Conservation (phyloP, 2,113 vertebrate species). For the Scalopus aquaticus region DNA sequence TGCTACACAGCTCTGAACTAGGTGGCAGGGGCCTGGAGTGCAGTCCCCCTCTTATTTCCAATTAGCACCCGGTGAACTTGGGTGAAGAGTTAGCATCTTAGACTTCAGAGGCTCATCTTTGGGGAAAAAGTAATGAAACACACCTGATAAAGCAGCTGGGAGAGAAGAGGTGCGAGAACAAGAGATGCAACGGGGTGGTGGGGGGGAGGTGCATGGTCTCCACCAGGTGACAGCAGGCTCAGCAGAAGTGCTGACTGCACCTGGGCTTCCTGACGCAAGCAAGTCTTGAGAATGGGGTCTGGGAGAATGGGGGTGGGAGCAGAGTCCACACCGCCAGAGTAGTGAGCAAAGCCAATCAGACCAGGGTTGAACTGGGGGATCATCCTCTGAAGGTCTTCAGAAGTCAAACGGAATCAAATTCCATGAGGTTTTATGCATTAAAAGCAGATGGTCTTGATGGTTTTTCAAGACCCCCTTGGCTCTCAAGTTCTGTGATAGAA, state of each 20-base stretch:
- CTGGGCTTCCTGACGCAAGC: background rate
- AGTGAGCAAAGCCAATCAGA: background rate
- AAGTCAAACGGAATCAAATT: constrained; percentile 1
- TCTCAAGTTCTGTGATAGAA: background rate
- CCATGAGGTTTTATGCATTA: background rate
- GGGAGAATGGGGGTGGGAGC: too few species aligned
- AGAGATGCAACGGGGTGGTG: too few species aligned
- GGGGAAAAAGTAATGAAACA: background rate
- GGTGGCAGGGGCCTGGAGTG: background rate
- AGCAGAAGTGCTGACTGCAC: background rate
- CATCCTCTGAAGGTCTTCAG: background rate
- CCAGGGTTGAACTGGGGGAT: background rate
- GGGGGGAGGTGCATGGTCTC: too few species aligned
- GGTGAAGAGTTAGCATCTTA: background rate
- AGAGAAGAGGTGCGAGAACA: background rate
- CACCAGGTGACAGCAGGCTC: too few species aligned
- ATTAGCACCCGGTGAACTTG: background rate
- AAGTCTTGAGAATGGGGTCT: too few species aligned
- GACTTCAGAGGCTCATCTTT: background rate
- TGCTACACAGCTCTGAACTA: accelerated
- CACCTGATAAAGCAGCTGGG: accelerated
- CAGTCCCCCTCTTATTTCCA: background rate
- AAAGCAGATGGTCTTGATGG: background rate
- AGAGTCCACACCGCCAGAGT: background rate
- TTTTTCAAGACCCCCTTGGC: background rate